Evolutionary conservation across 2,113 vertebrate species (phyloP).

Genomic region (Boleophthalmus pectinirostris): DNA sequence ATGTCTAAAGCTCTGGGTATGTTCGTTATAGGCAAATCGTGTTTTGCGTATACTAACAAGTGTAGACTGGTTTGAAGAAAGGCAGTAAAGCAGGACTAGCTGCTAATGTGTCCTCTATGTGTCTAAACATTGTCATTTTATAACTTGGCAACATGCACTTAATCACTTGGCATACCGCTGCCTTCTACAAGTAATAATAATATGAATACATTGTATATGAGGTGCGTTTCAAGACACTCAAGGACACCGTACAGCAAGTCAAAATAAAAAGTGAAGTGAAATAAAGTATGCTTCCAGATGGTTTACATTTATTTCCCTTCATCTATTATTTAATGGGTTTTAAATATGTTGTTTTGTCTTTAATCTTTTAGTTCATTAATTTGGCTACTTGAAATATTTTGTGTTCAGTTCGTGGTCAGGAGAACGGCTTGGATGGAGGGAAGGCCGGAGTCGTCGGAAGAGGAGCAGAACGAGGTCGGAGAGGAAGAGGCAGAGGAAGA

Average conservation of each 20-base stretch:
- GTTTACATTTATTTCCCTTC: too few relatives aligned
- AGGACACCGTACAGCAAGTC: too few relatives aligned
- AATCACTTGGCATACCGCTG: background rate
- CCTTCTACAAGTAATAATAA: too few relatives aligned
- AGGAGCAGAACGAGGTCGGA: slow-evolving; percentile 89
- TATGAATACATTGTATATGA: too few relatives aligned
- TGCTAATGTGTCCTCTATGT: background rate
- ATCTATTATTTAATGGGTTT: background rate
- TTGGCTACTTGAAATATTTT: background rate
- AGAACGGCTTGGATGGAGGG: slow-evolving; percentile 90
- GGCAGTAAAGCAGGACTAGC: background rate
- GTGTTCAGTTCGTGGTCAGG: slow-evolving; percentile 89
- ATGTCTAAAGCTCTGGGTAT: background rate
- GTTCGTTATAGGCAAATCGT: background rate
- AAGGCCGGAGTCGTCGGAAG: slow-evolving; percentile 86
- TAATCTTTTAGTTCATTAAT: background rate
- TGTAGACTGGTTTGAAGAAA: background rate
- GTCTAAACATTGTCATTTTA: background rate
- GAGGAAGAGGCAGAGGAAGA: slow-evolving; percentile 93
- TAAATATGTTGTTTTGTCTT: too few relatives aligned
- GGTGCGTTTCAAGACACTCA: too few relatives aligned
- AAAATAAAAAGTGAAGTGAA: too few relatives aligned
- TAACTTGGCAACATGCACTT: background rate
- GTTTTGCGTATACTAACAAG: background rate
- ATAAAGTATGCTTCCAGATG: background rate